Conservation (phyloP, 2,888 invertebrate species). For the Stramonita haemastoma region DNA sequence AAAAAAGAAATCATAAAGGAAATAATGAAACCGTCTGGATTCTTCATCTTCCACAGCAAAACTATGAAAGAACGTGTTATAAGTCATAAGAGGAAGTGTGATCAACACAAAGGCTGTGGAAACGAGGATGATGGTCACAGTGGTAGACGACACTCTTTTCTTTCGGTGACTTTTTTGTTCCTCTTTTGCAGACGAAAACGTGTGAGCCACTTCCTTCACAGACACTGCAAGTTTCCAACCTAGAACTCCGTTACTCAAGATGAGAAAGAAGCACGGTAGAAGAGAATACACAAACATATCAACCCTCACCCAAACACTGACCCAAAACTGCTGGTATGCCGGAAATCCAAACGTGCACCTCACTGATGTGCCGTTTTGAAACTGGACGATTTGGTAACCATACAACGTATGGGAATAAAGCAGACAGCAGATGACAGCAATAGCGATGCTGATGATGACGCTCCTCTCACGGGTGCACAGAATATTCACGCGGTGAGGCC, state of each 20-base stretch:
- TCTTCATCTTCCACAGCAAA: background rate
- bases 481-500: constrained; percentile 58
- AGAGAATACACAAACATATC: constrained; percentile 61
- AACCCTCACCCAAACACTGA: constrained; percentile 61
- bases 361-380: constrained; percentile 36
- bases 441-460: constrained; percentile 40
- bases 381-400: constrained; percentile 47
- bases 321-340: constrained; percentile 53
- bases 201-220: background rate
- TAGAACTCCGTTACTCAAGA: constrained; percentile 62
- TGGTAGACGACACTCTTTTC: constrained; percentile 35
- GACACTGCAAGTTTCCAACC: constrained; percentile 57
- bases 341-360: constrained; percentile 12
- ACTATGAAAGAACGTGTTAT: background rate
- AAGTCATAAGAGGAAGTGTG: background rate
- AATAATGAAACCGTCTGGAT: background rate
- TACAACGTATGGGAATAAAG: constrained; percentile 59
- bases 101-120: background rate
- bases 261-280: constrained; percentile 60
- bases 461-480: constrained; percentile 55
- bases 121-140: background rate
- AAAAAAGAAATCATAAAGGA: constrained; percentile 45
- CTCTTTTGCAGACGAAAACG: background rate
- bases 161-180: constrained; percentile 17
- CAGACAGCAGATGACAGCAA: constrained; percentile 46